Conservation (phyloP, 2,797 vertebrate genomes). For the Crax fasciolata region DNA sequence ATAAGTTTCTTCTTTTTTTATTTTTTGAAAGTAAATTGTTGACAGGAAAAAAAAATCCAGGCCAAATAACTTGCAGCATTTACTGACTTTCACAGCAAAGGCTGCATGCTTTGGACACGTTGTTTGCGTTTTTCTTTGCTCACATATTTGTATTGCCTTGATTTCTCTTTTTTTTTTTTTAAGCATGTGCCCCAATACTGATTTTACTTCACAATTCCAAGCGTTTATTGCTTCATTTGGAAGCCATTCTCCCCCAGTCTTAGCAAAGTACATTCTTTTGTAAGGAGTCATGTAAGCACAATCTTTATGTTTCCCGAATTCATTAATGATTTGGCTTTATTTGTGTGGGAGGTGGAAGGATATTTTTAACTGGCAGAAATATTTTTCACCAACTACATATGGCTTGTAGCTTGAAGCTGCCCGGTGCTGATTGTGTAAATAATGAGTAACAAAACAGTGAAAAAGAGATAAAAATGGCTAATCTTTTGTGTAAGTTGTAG, state of each 20-base stretch:
- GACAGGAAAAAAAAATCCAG: neutral
- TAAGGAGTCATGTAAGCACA: neutral
- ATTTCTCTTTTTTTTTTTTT: neutral
- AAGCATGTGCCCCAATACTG: neutral
- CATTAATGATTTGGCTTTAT: neutral
- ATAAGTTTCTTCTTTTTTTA: neutral
- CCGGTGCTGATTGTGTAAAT: neutral
- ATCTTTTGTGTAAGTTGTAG: neutral
- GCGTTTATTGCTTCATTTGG: neutral
- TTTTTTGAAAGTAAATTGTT: neutral
- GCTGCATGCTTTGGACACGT: neutral
- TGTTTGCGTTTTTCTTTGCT: neutral
- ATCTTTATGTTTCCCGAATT: neutral
- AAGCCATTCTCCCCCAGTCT: neutral
- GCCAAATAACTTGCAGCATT: neutral
- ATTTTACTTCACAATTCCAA: neutral
- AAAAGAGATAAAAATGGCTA: neutral
- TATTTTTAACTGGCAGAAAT: conserved; percentile 14
- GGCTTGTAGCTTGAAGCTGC: neutral
- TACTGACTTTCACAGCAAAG: neutral
- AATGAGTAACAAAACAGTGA: neutral
- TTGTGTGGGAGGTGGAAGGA: neutral
- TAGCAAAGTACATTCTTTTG: neutral
- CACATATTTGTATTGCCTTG: neutral
- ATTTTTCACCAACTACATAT: neutral